Evolutionary conservation across 2,113 vertebrate species (phyloP), one percentile per base, ranked within the genome.

Genomic region (Pantherophis guttatus): DNA sequence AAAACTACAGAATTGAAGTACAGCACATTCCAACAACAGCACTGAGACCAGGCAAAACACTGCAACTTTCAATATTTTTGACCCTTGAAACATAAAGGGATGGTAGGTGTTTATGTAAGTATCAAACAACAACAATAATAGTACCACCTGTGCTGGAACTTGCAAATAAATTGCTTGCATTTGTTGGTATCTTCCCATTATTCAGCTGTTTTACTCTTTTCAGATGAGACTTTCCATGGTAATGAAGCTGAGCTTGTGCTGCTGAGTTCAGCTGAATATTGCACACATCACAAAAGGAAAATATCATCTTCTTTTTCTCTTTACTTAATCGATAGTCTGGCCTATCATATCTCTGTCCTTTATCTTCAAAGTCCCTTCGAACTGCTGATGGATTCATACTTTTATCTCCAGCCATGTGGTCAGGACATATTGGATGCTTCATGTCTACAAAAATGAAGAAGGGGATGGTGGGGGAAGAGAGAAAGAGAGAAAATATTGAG

Each of bases 231-330:
- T 98, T 98, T 90, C 99, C 99, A 0, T 99, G 99, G 97, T 99
- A 99, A 97, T 99, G 99, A 92, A 99, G 98, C 96, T 99, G 98
- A 88, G 98, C 98, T 97, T 99, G 99, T 10, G 98, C 98, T 58
- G 98, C 97, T 0, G 99, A 99, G 96, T 99, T 98, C 93, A 99
- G 97, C 97, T 99, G 99, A 96, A 99, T 98, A 97, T 99, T 99
- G 96, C 99, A 99, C 93, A 98, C 99, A 86, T 99, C 98, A 10
- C 99, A 99, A 93, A 99, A 98, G 0, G 99, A 99, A 96, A 98
- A 99, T 2, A 98, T 91, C 87, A 98, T 97, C 94, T 98, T 98
- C 97, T 98, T 98, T 92, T 98, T 99, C 96, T 99, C 98, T 97
- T 98, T 98, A 91, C 95, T 97, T 89, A 97, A 88, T 91, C 97